Evolutionary conservation across 2,113 vertebrate genomes (phyloP).

Genomic region (Cricetomys ansorgei): DNA sequence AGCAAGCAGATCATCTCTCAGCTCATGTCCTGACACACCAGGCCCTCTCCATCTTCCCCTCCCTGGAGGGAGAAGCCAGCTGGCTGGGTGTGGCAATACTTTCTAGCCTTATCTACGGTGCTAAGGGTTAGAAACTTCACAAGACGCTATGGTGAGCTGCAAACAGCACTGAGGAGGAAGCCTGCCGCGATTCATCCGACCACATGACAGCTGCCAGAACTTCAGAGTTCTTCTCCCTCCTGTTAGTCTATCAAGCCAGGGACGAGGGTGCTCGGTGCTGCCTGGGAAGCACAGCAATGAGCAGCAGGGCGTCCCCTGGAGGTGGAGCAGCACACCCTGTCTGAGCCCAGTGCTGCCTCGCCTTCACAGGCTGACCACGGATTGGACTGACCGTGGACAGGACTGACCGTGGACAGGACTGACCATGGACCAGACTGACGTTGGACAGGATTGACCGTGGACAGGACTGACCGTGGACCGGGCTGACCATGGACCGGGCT

Average conservation of each 20-base stretch:
- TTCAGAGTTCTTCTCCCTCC: not conserved
- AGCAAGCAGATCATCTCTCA: not conserved
- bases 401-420: no score
- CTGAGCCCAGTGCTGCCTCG: no score
- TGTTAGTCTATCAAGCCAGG: not conserved
- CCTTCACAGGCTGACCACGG: not conserved
- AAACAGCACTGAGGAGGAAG: conserved; percentile 3
- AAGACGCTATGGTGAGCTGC: not conserved
- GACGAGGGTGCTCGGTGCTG: not conserved
- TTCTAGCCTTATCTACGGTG: conserved; percentile 3
- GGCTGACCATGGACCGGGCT: no score
- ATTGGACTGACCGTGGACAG: no score
- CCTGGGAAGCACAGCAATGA: not conserved
- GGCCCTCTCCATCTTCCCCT: not conserved
- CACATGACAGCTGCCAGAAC: not conserved
- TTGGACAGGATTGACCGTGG: no score
- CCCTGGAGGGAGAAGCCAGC: not conserved
- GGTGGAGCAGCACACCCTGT: not conserved
- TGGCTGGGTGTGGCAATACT: not conserved
- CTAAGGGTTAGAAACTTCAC: not conserved
- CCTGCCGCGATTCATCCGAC: not conserved
- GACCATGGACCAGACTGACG: not conserved
- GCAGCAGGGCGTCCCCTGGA: not conserved
- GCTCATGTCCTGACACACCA: not conserved
- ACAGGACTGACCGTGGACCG: no score